These are phyloP conservation scores for Leucosticte australis DNA, from an alignment of 2,113 vertebrate genomes.

Conservation along the genomic window DNA sequence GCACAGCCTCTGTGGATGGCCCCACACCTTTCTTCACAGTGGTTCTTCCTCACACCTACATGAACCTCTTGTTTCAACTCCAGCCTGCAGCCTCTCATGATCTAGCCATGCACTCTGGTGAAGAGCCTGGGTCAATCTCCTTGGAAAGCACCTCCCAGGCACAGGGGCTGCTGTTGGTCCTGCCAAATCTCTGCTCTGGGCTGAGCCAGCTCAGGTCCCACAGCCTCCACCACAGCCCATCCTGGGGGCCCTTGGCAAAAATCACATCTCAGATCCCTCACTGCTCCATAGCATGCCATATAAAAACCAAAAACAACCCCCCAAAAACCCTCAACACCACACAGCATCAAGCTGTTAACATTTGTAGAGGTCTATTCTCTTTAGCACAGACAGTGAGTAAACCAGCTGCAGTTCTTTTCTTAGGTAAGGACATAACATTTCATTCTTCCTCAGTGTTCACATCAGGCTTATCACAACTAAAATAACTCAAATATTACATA, in stretches of 20 bases:
- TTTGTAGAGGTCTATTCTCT: neutral
- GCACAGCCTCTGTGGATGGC: neutral
- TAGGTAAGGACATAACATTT: neutral
- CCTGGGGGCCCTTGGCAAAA: fast-evolving
- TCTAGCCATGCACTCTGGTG: fast-evolving
- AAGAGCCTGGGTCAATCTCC: neutral
- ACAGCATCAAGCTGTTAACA: neutral
- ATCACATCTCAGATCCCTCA: neutral
- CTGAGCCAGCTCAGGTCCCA: neutral
- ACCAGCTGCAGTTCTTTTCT: neutral
- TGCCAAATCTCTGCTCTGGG: neutral
- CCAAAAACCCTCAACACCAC: neutral
- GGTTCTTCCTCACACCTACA: neutral
- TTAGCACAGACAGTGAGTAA: neutral
- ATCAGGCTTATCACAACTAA: neutral
- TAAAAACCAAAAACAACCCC: neutral
- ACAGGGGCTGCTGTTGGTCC: neutral
- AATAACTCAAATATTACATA: neutral
- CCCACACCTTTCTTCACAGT: fast-evolving
- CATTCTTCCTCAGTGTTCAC: neutral
- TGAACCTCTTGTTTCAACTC: neutral
- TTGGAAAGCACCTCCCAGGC: neutral
- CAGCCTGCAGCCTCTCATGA: neutral
- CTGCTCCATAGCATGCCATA: neutral
- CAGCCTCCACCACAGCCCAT: neutral